phyloP scores from a whole-genome alignment of 2,113 vertebrate genomes.

The Apodemus sylvaticus region DNA sequence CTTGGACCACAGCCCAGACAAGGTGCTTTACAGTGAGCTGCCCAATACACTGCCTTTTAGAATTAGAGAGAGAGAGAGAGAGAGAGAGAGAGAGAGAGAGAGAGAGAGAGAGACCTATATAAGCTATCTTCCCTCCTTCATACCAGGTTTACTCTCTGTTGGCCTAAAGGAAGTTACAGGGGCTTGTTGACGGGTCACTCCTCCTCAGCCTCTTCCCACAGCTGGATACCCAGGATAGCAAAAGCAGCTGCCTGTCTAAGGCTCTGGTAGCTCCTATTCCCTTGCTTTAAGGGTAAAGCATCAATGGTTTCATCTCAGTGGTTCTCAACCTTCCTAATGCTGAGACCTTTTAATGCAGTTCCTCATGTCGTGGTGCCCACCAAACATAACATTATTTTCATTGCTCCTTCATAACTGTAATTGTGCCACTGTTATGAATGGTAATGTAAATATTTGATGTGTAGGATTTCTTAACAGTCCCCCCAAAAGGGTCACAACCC shows the following conservation, averaged over 20 bases:
- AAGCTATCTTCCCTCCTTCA: background rate
- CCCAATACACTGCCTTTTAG: slow-evolving; percentile 79
- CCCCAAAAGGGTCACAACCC: background rate
- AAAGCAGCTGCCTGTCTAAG: background rate
- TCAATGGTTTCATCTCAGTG: background rate
- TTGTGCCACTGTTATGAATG: background rate
- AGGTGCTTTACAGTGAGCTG: slow-evolving; percentile 16
- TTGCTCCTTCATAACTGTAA: background rate
- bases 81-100: too few relatives aligned
- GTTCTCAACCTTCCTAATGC: background rate
- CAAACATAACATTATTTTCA: background rate
- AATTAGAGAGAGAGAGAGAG: too few relatives aligned
- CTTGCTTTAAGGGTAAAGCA: background rate
- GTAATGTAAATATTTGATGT: background rate
- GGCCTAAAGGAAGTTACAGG: background rate
- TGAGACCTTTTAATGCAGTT: background rate
- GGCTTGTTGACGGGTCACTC: background rate
- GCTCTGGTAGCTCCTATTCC: background rate
- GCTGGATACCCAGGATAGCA: too few relatives aligned
- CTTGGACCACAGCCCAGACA: background rate
- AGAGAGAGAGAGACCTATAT: too few relatives aligned
- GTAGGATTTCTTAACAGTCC: background rate
- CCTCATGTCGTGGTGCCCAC: background rate
- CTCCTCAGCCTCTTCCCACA: too few relatives aligned
- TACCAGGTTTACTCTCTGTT: background rate